phyloP scores from a whole-genome alignment of 1,140 invertebrate genomes.

The Temnothorax nylanderi region DNA sequence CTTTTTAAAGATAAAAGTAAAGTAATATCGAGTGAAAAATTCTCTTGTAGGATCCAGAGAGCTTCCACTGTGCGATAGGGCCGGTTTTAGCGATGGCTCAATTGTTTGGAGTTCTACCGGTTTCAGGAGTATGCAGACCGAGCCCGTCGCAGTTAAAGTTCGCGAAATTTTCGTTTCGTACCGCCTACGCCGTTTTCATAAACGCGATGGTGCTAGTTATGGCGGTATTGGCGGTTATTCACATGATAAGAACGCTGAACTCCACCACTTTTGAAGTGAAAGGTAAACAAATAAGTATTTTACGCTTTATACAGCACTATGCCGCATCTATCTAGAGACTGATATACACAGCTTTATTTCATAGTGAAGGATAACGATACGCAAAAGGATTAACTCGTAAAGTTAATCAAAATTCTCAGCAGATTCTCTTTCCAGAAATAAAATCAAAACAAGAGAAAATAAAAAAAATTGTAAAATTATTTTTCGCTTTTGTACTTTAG shows the following conservation, averaged over 20 bases:
- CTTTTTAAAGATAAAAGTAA: not conserved
- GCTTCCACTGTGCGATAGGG: slow-evolving; percentile 80
- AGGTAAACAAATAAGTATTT: slow-evolving; percentile 72
- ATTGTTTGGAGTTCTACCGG: slow-evolving; percentile 81
- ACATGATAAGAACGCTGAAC: slow-evolving; percentile 81
- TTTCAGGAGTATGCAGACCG: slow-evolving; percentile 70
- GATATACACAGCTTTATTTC: not conserved
- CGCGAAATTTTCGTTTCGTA: slow-evolving; percentile 65
- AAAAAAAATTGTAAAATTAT: not conserved
- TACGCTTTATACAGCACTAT: not conserved
- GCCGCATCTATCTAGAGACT: not conserved
- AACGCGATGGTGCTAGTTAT: slow-evolving; percentile 68
- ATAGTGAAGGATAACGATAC: not conserved
- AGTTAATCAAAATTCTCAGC: not conserved
- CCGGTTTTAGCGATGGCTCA: slow-evolving; percentile 78
- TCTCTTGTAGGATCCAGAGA: slow-evolving; percentile 76
- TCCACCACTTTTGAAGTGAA: slow-evolving; percentile 72
- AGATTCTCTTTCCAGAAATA: not conserved
- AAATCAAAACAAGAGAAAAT: not conserved
- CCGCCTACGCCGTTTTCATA: slow-evolving; percentile 72
- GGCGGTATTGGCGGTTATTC: slow-evolving; percentile 74
- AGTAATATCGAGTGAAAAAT: not conserved
- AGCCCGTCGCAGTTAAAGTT: slow-evolving; percentile 75
- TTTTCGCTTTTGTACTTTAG: not conserved
- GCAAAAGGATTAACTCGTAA: not conserved